phyloP scores from a whole-genome alignment of 2,888 invertebrate genomes.

The Frankliniella intonsa region DNA sequence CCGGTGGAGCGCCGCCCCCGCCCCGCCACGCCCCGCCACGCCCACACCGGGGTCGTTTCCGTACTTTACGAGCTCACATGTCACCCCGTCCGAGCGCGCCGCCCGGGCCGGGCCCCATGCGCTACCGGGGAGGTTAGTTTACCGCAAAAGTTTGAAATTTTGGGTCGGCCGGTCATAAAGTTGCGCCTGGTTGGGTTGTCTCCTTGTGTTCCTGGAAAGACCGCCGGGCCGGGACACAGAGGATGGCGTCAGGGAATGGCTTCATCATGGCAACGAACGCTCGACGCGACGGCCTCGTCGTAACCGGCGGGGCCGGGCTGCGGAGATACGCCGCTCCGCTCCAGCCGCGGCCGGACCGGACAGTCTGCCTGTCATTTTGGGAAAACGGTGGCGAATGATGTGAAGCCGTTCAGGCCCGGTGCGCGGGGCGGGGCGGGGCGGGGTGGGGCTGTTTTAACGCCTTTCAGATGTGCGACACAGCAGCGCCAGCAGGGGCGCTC shows the following conservation, averaged over 20 bases:
- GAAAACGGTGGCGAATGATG: background rate
- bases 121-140: background rate
- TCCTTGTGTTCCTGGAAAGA: background rate
- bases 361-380: background rate
- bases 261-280: background rate
- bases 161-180: background rate
- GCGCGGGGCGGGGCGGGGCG: too few species aligned
- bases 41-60: background rate
- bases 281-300: background rate
- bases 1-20: background rate
- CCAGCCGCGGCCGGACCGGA: background rate
- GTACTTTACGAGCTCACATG: constrained; percentile 17
- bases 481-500: background rate
- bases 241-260: constrained; percentile 11
- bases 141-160: constrained; percentile 7
- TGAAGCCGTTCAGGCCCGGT: background rate
- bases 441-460: background rate
- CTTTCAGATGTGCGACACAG: constrained; percentile 6
- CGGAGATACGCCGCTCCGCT: background rate
- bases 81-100: background rate
- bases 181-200: background rate
- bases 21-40: constrained; percentile 12
- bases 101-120: background rate
- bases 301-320: background rate
- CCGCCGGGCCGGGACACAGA: background rate